Evolutionary conservation across 2,888 invertebrate genomes (phyloP).

Genomic region (Sarcophaga carnaria): DNA sequence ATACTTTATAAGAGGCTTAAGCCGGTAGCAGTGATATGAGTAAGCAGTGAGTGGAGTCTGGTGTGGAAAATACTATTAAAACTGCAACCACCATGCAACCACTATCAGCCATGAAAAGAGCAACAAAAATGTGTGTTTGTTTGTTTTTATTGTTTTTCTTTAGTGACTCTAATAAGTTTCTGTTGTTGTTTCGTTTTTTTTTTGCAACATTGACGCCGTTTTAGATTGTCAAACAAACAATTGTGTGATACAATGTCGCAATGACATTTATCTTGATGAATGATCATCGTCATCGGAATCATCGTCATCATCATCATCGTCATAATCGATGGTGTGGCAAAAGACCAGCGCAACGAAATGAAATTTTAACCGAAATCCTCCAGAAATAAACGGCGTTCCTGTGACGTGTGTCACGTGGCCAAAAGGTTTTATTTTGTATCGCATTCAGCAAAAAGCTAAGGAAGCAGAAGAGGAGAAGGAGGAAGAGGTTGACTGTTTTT

Average conservation of each 20-base stretch:
- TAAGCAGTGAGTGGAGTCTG: background rate
- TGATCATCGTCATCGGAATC: constrained; percentile 59
- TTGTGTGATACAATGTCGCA: constrained; percentile 70
- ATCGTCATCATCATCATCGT: background rate
- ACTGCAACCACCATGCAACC: constrained; percentile 56
- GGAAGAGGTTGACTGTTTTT: background rate
- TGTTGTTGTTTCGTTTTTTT: background rate
- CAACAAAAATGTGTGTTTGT: constrained; percentile 52
- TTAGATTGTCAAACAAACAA: constrained; percentile 61
- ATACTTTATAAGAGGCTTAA: constrained; percentile 66
- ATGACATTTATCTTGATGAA: constrained; percentile 72
- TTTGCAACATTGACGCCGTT: constrained; percentile 62
- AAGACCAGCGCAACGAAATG: constrained; percentile 1
- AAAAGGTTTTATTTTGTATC: constrained; percentile 24
- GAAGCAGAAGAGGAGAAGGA: constrained; percentile 11
- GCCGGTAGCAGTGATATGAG: constrained; percentile 28
- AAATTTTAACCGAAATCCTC: constrained; percentile 18
- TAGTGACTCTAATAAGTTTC: constrained; percentile 64
- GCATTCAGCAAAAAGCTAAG: background rate
- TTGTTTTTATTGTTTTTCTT: constrained; percentile 34
- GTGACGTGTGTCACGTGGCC: constrained; percentile 67
- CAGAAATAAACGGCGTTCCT: constrained; percentile 50
- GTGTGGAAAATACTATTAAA: background rate
- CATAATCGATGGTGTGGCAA: background rate
- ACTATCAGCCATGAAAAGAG: constrained; percentile 31